phyloP scores from a whole-genome alignment of 2,797 vertebrate genomes.

The Myotis vivesi region DNA sequence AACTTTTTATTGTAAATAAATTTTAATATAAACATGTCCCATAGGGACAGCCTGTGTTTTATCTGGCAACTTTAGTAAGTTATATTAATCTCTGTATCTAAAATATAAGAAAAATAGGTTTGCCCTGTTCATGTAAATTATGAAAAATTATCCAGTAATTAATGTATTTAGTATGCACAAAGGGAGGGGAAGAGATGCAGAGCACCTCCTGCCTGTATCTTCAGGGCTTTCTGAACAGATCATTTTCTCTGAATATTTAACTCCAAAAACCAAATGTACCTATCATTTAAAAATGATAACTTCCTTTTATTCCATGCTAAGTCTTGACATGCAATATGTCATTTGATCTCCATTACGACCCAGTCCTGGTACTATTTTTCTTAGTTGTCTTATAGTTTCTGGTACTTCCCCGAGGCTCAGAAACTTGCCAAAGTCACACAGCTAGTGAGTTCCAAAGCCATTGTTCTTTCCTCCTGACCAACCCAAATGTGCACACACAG shows the following conservation, averaged over 20 bases:
- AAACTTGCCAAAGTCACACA: neutral
- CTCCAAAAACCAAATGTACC: neutral
- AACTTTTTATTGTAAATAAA: neutral
- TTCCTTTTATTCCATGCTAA: neutral
- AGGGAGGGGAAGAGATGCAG: neutral
- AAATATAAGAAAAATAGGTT: neutral
- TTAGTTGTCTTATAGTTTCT: neutral
- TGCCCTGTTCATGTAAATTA: neutral
- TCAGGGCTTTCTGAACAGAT: neutral
- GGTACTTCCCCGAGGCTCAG: neutral
- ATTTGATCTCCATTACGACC: neutral
- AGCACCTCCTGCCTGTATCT: neutral
- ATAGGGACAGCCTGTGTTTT: neutral
- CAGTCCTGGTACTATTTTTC: neutral
- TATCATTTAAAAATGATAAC: neutral
- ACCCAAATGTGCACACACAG: neutral
- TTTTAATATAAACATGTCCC: neutral
- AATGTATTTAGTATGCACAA: neutral
- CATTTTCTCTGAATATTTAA: neutral
- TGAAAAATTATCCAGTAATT: neutral
- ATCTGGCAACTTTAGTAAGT: neutral
- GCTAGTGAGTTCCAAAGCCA: neutral
- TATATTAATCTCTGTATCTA: neutral
- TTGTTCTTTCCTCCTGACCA: neutral
- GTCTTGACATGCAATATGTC: neutral